Evolutionary conservation across 35 echinoderm and acorn worm species (phyloP).

Genomic region (Amphiura filiformis): DNA sequence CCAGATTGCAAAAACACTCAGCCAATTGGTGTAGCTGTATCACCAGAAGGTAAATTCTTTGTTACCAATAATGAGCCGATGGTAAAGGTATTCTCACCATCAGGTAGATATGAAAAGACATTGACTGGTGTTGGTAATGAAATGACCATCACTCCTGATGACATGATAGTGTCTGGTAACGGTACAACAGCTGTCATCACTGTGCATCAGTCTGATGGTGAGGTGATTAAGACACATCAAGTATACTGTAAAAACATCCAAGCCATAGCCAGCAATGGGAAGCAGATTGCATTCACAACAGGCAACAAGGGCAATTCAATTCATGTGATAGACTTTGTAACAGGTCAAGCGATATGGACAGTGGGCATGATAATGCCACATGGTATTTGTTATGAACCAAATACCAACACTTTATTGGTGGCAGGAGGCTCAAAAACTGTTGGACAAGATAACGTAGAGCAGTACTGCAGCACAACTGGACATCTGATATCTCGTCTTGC

Average conservation of each 20-base stretch:
- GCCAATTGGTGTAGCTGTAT: not conserved
- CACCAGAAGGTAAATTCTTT: not conserved
- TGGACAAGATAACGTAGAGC: no score
- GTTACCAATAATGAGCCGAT: not conserved
- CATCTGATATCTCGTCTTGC: not conserved
- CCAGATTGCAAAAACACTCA: no score
- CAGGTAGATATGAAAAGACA: conserved; percentile 1
- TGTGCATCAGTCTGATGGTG: not conserved
- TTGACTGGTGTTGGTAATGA: not conserved
- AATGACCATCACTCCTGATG: not conserved
- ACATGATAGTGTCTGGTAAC: not conserved
- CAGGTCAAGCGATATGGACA: no score
- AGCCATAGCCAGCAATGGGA: not conserved
- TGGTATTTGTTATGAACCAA: no score
- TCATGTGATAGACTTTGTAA: no score
- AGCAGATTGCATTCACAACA: not conserved
- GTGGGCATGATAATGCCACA: no score
- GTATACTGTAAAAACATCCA: not conserved
- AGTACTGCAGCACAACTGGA: no score
- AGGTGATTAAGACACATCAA: not conserved
- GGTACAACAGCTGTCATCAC: not conserved
- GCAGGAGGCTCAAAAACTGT: no score
- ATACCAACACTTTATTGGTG: no score
- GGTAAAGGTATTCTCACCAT: not conserved
- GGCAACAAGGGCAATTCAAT: no score